Evolutionary conservation across 2,888 invertebrate genomes (phyloP).

Genomic region (Platycnemis pennipes): DNA sequence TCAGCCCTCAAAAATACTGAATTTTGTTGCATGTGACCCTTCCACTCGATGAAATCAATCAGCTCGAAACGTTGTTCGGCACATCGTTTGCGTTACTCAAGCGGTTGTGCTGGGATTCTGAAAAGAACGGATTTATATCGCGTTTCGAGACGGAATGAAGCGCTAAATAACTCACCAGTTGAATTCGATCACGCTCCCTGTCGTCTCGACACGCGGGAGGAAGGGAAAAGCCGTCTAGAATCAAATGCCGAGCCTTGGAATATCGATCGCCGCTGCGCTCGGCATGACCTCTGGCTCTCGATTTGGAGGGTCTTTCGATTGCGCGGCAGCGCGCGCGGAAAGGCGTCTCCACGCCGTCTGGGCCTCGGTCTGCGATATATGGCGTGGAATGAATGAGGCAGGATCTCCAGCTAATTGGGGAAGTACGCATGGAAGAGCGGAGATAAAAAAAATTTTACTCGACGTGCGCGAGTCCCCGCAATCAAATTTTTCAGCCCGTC

Average conservation of each 20-base stretch:
- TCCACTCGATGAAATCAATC: too few relatives aligned
- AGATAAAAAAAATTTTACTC: not conserved
- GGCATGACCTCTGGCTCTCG: constrained; percentile 11
- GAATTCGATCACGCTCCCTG: not conserved
- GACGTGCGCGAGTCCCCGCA: not conserved
- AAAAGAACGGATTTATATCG: too few relatives aligned
- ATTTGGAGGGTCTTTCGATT: not conserved
- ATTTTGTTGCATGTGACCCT: too few relatives aligned
- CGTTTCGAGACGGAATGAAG: too few relatives aligned
- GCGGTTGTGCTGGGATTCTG: too few relatives aligned
- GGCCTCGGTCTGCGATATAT: not conserved
- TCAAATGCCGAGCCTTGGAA: not conserved
- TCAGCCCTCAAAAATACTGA: too few relatives aligned
- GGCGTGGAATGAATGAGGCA: not conserved
- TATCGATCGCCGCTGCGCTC: not conserved
- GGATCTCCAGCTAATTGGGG: not conserved
- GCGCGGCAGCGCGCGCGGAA: not conserved
- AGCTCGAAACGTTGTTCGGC: too few relatives aligned
- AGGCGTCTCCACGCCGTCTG: not conserved
- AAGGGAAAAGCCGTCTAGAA: not conserved
- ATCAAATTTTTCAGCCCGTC: not conserved
- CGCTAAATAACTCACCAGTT: not conserved
- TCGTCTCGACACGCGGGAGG: not conserved
- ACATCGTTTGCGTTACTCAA: too few relatives aligned
- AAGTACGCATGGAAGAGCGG: not conserved